A percentile compares a stretch with the other conserved stretches of the same genome.
phyloP scores from a whole-genome alignment of 2,113 vertebrate species.

The Pycnonotus jocosus region DNA sequence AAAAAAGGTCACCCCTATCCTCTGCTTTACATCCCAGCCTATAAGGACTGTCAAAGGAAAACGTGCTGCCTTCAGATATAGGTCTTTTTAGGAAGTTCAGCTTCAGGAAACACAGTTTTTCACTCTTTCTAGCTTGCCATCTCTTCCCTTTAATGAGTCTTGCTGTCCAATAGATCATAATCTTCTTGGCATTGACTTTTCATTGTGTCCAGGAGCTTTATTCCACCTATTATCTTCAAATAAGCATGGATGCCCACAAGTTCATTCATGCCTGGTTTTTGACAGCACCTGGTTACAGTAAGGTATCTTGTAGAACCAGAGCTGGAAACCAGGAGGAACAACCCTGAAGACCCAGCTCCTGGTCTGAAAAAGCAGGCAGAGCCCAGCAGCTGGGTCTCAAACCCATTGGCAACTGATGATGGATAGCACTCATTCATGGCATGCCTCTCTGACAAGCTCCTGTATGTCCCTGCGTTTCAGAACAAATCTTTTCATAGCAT shows the following conservation, averaged over 20 bases:
- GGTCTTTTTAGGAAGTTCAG: background rate
- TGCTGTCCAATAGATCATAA: background rate
- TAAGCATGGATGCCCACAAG: background rate
- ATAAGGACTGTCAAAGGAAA: background rate
- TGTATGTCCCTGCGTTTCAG: background rate
- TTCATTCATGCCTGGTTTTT: background rate
- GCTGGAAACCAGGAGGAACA: background rate
- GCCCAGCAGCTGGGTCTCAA: background rate
- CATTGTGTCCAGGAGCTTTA: background rate
- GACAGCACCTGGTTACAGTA: background rate
- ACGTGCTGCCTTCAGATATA: background rate
- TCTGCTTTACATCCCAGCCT: background rate
- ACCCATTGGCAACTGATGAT: background rate
- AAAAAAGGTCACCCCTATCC: background rate
- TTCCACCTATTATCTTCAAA: background rate
- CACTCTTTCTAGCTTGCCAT: background rate
- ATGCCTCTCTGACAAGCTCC: background rate
- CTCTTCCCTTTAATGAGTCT: background rate
- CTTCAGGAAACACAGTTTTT: slow-evolving; percentile 7
- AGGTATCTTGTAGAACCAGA: background rate
- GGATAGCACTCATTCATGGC: background rate
- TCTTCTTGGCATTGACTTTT: slow-evolving; percentile 4
- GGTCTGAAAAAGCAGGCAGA: background rate
- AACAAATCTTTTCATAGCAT: background rate
- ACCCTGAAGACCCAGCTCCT: background rate